Evolutionary conservation across 1,140 invertebrate species (phyloP).

Genomic region (Drosophila tropicalis): DNA sequence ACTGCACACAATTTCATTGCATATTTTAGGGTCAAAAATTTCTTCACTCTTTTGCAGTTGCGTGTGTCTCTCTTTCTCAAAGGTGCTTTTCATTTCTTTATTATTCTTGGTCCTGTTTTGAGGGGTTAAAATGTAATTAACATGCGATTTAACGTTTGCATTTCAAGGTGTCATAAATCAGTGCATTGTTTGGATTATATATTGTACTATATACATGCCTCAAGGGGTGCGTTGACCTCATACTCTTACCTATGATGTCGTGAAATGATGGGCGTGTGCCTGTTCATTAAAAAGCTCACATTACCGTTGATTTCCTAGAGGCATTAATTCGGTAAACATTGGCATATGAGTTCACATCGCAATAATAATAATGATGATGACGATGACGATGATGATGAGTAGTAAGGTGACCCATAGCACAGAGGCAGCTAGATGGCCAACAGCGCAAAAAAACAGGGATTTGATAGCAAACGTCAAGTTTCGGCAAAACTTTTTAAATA

Average conservation of each 20-base stretch:
- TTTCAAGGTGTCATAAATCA: constrained; percentile 68
- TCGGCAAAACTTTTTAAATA: too few relatives aligned
- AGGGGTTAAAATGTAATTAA: constrained; percentile 55
- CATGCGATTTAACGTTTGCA: constrained; percentile 66
- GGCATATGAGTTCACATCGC: constrained; percentile 19
- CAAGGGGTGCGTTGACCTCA: constrained; percentile 22
- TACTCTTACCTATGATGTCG: background rate
- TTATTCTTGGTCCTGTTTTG: background rate
- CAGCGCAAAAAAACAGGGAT: background rate
- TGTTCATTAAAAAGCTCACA: constrained; percentile 62
- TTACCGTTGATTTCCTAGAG: constrained; percentile 58
- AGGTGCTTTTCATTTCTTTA: background rate
- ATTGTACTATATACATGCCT: background rate
- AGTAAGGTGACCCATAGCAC: background rate
- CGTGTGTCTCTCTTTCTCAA: constrained; percentile 4
- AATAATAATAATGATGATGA: constrained; percentile 2
- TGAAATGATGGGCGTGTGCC: constrained; percentile 9
- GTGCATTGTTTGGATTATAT: constrained; percentile 54
- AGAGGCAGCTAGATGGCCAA: background rate
- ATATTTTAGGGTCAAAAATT: constrained; percentile 13
- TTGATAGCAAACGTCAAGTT: too few relatives aligned
- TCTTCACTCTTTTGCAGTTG: constrained; percentile 12
- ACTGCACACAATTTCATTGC: constrained; percentile 38
- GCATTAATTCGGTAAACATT: constrained; percentile 40
- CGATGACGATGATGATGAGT: background rate